phyloP scores from a whole-genome alignment of 2,888 invertebrate species.

The Dynastes hyllus region DNA sequence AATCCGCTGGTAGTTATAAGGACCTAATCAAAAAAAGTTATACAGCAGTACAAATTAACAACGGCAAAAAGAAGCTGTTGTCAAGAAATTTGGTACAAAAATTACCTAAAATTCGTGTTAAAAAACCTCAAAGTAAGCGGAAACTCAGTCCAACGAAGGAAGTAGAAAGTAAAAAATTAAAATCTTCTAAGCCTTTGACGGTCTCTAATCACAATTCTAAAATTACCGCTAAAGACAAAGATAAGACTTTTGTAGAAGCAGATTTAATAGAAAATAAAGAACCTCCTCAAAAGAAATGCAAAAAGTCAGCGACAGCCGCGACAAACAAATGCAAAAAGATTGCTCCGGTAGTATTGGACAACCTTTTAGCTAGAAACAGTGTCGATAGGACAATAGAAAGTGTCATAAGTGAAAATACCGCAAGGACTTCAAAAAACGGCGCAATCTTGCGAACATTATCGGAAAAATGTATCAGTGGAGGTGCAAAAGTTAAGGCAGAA shows the following conservation, averaged over 20 bases:
- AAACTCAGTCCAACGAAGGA: constrained; percentile 66
- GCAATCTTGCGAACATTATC: constrained; percentile 37
- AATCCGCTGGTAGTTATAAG: constrained; percentile 67
- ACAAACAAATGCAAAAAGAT: constrained; percentile 55
- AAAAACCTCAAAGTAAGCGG: constrained; percentile 67
- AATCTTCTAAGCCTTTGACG: constrained; percentile 65
- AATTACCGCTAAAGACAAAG: constrained; percentile 63
- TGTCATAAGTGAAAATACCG: constrained; percentile 68
- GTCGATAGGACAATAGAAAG: constrained; percentile 73
- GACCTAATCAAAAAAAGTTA: constrained; percentile 72
- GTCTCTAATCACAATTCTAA: constrained; percentile 65
- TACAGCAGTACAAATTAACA: constrained; percentile 69
- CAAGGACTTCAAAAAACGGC: constrained; percentile 55
- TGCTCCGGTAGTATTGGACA: constrained; percentile 72
- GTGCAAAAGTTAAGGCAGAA: constrained; percentile 71
- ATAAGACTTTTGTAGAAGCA: constrained; percentile 57
- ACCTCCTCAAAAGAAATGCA: constrained; percentile 53
- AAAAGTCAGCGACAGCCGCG: constrained; percentile 54
- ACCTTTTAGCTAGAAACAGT: constrained; percentile 75
- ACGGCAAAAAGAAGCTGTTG: constrained; percentile 70
- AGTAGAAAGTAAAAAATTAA: constrained; percentile 58
- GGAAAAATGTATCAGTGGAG: constrained; percentile 55
- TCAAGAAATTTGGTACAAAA: constrained; percentile 48
- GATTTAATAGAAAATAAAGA: constrained; percentile 62
- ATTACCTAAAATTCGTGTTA: constrained; percentile 53